A percentile compares a stretch with the other conserved stretches of the same genome.
phyloP scores from a whole-genome alignment of 2,888 invertebrate species.

The Microplitis deprimator region DNA sequence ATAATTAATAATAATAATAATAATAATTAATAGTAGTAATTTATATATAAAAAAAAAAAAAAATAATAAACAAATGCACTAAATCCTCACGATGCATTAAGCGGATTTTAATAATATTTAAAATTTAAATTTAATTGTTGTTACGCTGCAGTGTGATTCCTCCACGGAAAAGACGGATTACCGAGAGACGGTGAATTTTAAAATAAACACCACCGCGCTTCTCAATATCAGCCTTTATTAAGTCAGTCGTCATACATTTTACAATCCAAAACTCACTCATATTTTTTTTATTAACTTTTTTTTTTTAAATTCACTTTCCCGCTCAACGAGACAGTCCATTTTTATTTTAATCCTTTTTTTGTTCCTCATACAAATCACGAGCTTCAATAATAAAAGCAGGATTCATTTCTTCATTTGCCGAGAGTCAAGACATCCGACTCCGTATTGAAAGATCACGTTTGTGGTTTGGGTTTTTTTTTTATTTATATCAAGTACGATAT shows the following conservation, averaged over 20 bases:
- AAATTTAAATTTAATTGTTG: conserved; percentile 45
- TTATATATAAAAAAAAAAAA: neutral
- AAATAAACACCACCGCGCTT: conserved; percentile 23
- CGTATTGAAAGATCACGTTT: conserved; percentile 1
- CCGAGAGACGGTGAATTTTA: neutral
- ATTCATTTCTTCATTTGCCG: neutral
- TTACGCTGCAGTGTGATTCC: conserved; percentile 44
- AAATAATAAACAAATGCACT: conserved; percentile 32
- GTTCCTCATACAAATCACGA: neutral
- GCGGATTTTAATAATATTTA: conserved; percentile 37
- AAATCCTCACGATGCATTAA: conserved; percentile 54
- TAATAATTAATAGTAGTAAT: neutral
- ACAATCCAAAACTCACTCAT: neutral
- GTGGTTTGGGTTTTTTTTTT: neutral
- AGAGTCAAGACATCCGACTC: conserved; percentile 6
- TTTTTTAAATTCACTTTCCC: conserved; percentile 29
- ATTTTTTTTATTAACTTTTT: neutral
- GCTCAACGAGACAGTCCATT: conserved; percentile 33
- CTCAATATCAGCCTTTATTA: conserved; percentile 16
- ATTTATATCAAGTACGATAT: neutral
- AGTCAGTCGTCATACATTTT: conserved; percentile 23
- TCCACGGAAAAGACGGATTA: conserved; percentile 10
- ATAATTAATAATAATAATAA: neutral
- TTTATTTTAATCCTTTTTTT: conserved; percentile 39
- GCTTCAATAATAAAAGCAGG: neutral